Evolutionary conservation across 1,140 invertebrate genomes (phyloP).

Genomic region (Cyphomyrmex costatus): DNA sequence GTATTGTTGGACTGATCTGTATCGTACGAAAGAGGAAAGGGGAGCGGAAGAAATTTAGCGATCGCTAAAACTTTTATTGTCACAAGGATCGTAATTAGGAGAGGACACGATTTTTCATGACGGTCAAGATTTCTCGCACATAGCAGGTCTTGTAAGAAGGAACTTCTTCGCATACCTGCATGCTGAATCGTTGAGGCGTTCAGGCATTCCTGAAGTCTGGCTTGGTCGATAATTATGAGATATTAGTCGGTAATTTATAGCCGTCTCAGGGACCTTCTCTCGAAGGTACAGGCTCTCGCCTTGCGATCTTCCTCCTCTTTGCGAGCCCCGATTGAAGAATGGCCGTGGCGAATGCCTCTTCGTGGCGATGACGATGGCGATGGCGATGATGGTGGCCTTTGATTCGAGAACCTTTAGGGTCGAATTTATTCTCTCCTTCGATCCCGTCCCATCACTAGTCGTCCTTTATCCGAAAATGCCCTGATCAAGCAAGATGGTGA

Average conservation of each 20-base stretch:
- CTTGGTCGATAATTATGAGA: constrained; percentile 81
- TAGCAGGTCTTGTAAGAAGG: constrained; percentile 13
- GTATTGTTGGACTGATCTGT: too few species aligned
- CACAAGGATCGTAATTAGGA: constrained; percentile 6
- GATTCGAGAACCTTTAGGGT: constrained; percentile 66
- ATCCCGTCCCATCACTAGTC: neutral
- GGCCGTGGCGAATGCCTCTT: constrained; percentile 60
- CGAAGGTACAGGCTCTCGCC: constrained; percentile 67
- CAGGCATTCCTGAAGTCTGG: constrained; percentile 77
- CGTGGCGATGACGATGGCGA: constrained; percentile 56
- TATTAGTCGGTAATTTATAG: constrained; percentile 83
- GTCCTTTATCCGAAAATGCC: constrained; percentile 3
- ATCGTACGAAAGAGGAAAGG: too few species aligned
- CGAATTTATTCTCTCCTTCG: constrained; percentile 57
- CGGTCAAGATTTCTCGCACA: constrained; percentile 8
- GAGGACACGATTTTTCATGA: constrained; percentile 41
- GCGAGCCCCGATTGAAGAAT: constrained; percentile 61
- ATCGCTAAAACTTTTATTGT: neutral
- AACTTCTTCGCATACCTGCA: constrained; percentile 73
- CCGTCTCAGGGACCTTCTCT: constrained; percentile 76
- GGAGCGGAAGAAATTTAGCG: neutral
- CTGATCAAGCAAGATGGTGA: neutral
- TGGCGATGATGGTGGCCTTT: constrained; percentile 48
- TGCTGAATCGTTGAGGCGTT: constrained; percentile 71
- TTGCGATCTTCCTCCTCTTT: constrained; percentile 51